These are phyloP conservation scores for Paragorgia papillata DNA, from an alignment of 92 coral and sea anemone species.

Conservation along the genomic window DNA sequence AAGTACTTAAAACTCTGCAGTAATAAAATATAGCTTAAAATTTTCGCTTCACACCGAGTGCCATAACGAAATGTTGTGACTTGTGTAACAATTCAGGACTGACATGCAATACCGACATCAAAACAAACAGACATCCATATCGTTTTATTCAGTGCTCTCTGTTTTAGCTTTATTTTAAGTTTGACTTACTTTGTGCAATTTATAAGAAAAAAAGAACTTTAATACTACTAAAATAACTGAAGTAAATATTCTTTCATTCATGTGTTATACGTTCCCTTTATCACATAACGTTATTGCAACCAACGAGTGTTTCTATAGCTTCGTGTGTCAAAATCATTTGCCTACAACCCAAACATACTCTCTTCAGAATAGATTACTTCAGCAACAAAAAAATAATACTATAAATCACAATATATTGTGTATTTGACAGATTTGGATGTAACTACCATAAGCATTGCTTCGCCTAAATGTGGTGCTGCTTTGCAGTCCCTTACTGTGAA, in stretches of 20 bases:
- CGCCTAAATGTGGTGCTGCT: slow-evolving; percentile 1
- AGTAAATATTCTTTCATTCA: neutral
- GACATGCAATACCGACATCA: too few species aligned
- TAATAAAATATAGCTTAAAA: too few species aligned
- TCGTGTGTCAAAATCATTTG: too few species aligned
- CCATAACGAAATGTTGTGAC: too few species aligned
- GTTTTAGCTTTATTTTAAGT: neutral
- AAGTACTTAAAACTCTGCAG: too few species aligned
- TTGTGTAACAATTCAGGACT: too few species aligned
- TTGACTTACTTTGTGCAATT: slow-evolving; percentile 6
- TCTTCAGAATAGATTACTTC: neutral
- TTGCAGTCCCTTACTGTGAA: neutral
- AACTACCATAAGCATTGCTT: neutral
- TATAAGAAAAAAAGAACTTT: slow-evolving; percentile 2
- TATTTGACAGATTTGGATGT: neutral
- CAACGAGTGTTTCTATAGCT: too few species aligned
- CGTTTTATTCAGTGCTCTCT: too few species aligned
- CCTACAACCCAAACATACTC: neutral
- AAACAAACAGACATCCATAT: too few species aligned
- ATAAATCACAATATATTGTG: neutral
- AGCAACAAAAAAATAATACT: neutral
- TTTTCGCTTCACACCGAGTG: too few species aligned
- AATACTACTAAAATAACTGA: slow-evolving; percentile 8
- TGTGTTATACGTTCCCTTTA: neutral
- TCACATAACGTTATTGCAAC: too few species aligned